Conservation (phyloP, 2,888 invertebrate species). For the Chymomyza fuscimana region DNA sequence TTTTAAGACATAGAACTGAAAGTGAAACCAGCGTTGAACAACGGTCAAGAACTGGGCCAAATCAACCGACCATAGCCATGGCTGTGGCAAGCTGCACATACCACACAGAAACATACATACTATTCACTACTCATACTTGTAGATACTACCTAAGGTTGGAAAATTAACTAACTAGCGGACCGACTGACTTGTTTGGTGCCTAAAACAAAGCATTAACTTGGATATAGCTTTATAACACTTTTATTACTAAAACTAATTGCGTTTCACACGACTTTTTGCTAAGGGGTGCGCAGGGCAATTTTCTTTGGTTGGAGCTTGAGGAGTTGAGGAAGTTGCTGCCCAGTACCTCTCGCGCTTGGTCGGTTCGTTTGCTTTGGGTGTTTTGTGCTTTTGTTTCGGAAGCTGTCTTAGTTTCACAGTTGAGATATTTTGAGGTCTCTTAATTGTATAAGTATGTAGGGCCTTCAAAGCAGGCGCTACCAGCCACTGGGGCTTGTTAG, state of each 20-base stretch:
- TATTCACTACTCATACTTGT: slow-evolving; percentile 3
- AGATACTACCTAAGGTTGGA: not conserved
- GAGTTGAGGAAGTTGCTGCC: not conserved
- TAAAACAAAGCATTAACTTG: slow-evolving; percentile 24
- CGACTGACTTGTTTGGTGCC: slow-evolving; percentile 13
- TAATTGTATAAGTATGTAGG: slow-evolving; percentile 15
- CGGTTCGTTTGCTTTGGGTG: not conserved
- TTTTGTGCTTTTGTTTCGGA: slow-evolving; percentile 2
- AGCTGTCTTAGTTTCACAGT: slow-evolving; percentile 39
- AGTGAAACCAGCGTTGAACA: slow-evolving; percentile 46
- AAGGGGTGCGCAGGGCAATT: slow-evolving; percentile 1
- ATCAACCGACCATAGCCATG: slow-evolving; percentile 49
- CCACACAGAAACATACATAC: not conserved
- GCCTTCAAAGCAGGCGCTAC: slow-evolving; percentile 22
- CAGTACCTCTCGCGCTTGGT: not conserved
- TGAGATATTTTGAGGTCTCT: slow-evolving; percentile 39
- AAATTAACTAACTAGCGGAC: slow-evolving; percentile 12
- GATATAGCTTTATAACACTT: slow-evolving; percentile 26
- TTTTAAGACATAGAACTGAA: slow-evolving; percentile 42
- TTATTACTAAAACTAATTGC: not conserved
- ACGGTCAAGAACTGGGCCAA: slow-evolving; percentile 68
- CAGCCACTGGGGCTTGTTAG: not conserved
- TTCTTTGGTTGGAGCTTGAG: not conserved
- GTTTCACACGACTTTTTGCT: slow-evolving; percentile 58
- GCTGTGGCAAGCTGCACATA: not conserved